phyloP scores from a whole-genome alignment of 1,140 invertebrate species.

The Proctacanthus coquilletti region DNA sequence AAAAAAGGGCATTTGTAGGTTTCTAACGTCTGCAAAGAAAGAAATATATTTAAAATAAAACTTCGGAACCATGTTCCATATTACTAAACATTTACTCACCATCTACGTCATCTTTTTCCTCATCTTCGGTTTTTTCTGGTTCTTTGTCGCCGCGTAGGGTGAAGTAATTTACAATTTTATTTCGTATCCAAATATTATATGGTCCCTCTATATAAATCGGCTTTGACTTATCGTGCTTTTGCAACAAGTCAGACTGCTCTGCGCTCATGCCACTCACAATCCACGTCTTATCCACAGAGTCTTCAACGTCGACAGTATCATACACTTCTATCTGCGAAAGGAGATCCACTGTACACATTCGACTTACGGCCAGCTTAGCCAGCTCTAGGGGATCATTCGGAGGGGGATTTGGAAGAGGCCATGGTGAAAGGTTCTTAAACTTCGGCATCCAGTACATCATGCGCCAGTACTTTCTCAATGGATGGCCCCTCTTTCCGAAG shows the following conservation, averaged over 20 bases:
- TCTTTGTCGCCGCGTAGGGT: constrained; percentile 50
- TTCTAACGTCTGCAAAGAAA: constrained; percentile 45
- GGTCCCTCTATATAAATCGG: constrained; percentile 81
- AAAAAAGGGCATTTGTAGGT: constrained; percentile 44
- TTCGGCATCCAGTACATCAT: constrained; percentile 99
- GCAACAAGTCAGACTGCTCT: constrained; percentile 56
- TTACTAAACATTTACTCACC: constrained; percentile 1
- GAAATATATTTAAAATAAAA: constrained; percentile 1
- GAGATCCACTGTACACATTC: constrained; percentile 77
- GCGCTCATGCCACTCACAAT: constrained; percentile 79
- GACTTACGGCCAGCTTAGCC: constrained; percentile 69
- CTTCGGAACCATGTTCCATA: background rate
- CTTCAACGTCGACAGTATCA: constrained; percentile 52
- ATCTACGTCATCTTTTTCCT: constrained; percentile 50
- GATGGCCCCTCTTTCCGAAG: constrained; percentile 67
- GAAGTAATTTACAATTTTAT: constrained; percentile 70
- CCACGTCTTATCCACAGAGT: constrained; percentile 81
- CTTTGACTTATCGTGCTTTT: constrained; percentile 45
- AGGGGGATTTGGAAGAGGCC: constrained; percentile 58
- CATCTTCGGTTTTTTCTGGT: constrained; percentile 16
- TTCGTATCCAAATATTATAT: constrained; percentile 62
- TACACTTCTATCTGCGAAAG: constrained; percentile 52
- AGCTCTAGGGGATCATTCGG: constrained; percentile 61
- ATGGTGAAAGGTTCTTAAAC: constrained; percentile 83
- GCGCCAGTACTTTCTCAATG: constrained; percentile 68